Conservation (phyloP, 92 coral and sea anemone species). For the Umimayanthus kanabou region DNA sequence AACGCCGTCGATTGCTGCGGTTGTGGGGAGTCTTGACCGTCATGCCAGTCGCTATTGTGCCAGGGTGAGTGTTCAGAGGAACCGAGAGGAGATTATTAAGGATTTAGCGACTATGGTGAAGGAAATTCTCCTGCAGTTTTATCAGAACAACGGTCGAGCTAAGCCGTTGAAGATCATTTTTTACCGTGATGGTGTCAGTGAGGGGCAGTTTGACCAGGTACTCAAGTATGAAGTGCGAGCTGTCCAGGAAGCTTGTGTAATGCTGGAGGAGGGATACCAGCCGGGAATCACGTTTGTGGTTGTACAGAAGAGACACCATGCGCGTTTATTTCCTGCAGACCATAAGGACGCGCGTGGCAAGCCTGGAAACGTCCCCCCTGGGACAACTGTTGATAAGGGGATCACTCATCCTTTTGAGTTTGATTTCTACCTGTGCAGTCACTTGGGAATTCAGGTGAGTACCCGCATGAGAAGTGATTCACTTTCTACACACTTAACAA, state of each 20-base stretch:
- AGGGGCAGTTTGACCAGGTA: slow-evolving; percentile 62
- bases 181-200: slow-evolving; percentile 80
- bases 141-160: slow-evolving; percentile 5
- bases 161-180: slow-evolving; percentile 68
- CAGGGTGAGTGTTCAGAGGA: slow-evolving; percentile 71
- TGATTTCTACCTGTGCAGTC: slow-evolving; percentile 60
- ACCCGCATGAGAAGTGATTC: background rate
- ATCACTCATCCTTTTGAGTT: slow-evolving; percentile 56
- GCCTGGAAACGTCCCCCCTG: slow-evolving; percentile 52
- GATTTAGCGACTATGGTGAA: slow-evolving; percentile 74
- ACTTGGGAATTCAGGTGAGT: slow-evolving; percentile 56
- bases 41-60: slow-evolving; percentile 76
- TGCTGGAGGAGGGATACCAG: slow-evolving; percentile 35
- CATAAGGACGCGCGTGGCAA: slow-evolving; percentile 36
- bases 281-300: slow-evolving; percentile 55
- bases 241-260: slow-evolving; percentile 53
- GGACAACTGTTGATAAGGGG: slow-evolving; percentile 55
- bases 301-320: slow-evolving; percentile 54
- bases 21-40: slow-evolving; percentile 84
- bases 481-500: too few relatives aligned
- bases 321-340: slow-evolving; percentile 47
- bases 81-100: slow-evolving; percentile 69
- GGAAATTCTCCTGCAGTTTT: slow-evolving; percentile 63
- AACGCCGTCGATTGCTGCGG: slow-evolving; percentile 90
- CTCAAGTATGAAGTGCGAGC: slow-evolving; percentile 54